Conservation (phyloP, 2,797 vertebrate genomes). For the Vultur gryphus region DNA sequence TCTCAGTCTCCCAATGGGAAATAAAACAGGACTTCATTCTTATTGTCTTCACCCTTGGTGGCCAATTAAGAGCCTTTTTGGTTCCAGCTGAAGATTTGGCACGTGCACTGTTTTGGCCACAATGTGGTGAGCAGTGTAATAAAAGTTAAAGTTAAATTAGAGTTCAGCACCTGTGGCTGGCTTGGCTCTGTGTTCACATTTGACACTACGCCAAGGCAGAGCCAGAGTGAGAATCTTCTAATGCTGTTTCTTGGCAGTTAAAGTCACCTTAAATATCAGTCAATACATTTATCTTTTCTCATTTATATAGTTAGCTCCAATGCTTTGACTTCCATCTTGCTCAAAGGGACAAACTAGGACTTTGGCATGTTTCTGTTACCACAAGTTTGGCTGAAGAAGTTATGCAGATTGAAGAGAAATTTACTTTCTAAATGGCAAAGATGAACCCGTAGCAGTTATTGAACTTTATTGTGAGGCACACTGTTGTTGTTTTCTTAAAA, state of each 20-base stretch:
- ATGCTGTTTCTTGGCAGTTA: slow-evolving; percentile 29
- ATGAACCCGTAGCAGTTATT: not conserved
- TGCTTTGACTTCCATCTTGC: not conserved
- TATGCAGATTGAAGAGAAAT: not conserved
- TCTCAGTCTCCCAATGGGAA: not conserved
- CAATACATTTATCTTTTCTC: slow-evolving; percentile 27
- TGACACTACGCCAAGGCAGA: slow-evolving; percentile 26
- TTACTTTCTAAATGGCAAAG: not conserved
- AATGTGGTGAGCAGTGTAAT: not conserved
- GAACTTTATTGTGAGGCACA: not conserved
- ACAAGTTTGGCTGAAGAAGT: not conserved
- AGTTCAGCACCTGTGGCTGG: slow-evolving; percentile 24
- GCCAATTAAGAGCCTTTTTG: slow-evolving; percentile 28
- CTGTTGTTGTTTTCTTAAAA: not conserved
- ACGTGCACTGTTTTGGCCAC: not conserved
- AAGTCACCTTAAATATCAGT: slow-evolving; percentile 24
- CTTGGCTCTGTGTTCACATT: slow-evolving; percentile 15
- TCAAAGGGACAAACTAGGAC: not conserved
- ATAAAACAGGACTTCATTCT: slow-evolving; percentile 5
- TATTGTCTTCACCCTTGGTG: slow-evolving; percentile 6
- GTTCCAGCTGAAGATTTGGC: slow-evolving; percentile 38
- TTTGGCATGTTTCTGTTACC: not conserved
- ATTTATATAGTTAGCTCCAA: not conserved
- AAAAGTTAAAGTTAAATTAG: slow-evolving; percentile 50
- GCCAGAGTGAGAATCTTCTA: slow-evolving; percentile 15